Evolutionary conservation across 2,888 invertebrate species (phyloP), one percentile per base, ranked within the genome.

Genomic region (Busseola fusca): DNA sequence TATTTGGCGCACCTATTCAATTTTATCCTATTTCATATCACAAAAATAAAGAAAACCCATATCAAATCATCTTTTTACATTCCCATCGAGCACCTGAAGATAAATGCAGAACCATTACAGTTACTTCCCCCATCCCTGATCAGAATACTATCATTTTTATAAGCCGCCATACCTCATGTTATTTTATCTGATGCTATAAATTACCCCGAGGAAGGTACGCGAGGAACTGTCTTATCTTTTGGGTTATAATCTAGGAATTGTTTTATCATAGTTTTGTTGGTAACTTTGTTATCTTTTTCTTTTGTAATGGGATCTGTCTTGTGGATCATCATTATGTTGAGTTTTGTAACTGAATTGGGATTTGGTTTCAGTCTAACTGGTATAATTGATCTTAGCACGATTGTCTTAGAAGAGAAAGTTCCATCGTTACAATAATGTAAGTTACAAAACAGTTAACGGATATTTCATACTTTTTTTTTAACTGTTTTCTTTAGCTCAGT

Each of bases 101-200:
- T 57, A 76, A 76, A 76, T 76, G 77, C 62, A 52, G 57, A 64
- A 40, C 73, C 52, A 68, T 78, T 64, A 63, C 34, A 63, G 63
- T 63, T 50, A 58, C 63, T 40, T 64, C n/a, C 59, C 48, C 57
- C 40, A 59, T 62, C 48, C 52, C 58, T 52, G 64, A 77, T 78
- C 64, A 78, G 77, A 78, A 78, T 58, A 69, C 27, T 69, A 69
- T 77, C 64, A 73, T 78, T 77, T 77, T 77, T 77, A 58, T 62
- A 65, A 57, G 68, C 42, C 42, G n/a, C 57, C 42, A 30, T 69
- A 59, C 57, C 59, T 74, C 37, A 74, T 45, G 69, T 64, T 70
- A 79, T 42, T 78, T 79, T 78, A 78, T 78, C 80, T 68, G 40
- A 52, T 50, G 40, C 57, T 7, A 80, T 79, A 79, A 69, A 75